Base-by-base conservation (phyloP, 2,888 invertebrate genomes). In the Rhogogaster chlorosoma region DNA sequence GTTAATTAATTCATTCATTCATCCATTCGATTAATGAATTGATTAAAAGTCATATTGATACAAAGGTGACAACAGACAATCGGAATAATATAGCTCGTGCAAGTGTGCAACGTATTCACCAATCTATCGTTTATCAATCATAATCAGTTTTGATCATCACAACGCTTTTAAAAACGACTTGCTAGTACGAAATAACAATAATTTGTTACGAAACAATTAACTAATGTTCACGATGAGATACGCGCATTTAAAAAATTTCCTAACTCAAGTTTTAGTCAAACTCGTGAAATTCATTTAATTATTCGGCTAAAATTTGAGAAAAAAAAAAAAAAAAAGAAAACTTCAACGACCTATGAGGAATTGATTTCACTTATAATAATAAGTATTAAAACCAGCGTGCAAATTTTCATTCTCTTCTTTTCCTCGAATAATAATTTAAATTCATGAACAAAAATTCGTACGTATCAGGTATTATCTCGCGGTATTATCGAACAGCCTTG, bases 401-500 rank as follows among this genome's bases (percentile, higher is more conserved):
- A 4, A 22, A 61, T 61, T 67, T 7, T 10, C 18, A 22, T 64
- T 64, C 15, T 64, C 29, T 7, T 26, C 18, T 70, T 70, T 70
- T 70, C 26, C 32, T 32, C 15, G 26, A 67, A 67, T 67, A 18
- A 18, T 32, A 67, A 67, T 26, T 26, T 32, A 15, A 67, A 67
- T 10, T 18, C n/a, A 7, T 10, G n/a, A n/a, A n/a, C 10, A 0
- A 61, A 61, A 26, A 26, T 61, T 61, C 61, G 12, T 61, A 26
- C 9, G 10, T 61, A 61, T 26, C 61, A 12, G 12, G 61, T 29
- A 67, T 67, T n/a, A n/a, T n/a, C n/a, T 26, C 26, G 15, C 67
- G 67, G 7, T 53, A 67, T 67, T 67, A 18, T 67, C 67, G 67
- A 67, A 29, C 67, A 26, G 26, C 67, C 67, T 67, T 67, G 29